phyloP scores from a whole-genome alignment of 2,113 vertebrate genomes.

The Hemiscyllium ocellatum region DNA sequence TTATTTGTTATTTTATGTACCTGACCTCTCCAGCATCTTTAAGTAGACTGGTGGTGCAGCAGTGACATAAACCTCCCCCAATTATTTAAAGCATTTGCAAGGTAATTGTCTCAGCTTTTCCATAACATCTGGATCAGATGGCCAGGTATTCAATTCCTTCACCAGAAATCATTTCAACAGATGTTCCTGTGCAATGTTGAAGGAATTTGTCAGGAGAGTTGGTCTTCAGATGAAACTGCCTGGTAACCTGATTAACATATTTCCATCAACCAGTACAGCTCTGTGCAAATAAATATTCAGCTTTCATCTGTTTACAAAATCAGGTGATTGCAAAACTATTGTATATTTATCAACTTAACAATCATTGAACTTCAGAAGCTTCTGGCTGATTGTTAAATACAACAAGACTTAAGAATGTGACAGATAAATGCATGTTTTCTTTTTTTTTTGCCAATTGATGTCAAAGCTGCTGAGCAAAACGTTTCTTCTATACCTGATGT shows the following conservation, averaged over 20 bases:
- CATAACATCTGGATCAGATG: neutral
- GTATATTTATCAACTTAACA: neutral
- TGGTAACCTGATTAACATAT: neutral
- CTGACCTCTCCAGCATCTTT: too few species aligned
- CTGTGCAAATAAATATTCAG: neutral
- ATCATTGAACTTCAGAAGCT: neutral
- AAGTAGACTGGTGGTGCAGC: too few species aligned
- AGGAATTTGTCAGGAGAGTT: neutral
- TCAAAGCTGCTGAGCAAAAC: neutral
- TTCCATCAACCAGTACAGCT: neutral
- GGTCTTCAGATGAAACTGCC: neutral
- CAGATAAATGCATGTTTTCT: neutral
- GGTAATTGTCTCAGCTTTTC: neutral
- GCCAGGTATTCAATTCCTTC: neutral
- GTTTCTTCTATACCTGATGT: neutral
- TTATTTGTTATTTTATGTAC: too few species aligned
- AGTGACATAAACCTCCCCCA: too few species aligned
- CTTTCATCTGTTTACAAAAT: neutral
- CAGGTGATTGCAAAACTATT: neutral
- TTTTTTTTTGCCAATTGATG: neutral
- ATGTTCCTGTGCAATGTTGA: neutral
- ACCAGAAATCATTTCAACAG: neutral
- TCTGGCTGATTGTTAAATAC: neutral
- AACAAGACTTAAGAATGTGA: neutral
- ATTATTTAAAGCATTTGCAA: neutral